Conservation (phyloP, 2,888 invertebrate genomes). For the Lacanobia wlatinum region DNA sequence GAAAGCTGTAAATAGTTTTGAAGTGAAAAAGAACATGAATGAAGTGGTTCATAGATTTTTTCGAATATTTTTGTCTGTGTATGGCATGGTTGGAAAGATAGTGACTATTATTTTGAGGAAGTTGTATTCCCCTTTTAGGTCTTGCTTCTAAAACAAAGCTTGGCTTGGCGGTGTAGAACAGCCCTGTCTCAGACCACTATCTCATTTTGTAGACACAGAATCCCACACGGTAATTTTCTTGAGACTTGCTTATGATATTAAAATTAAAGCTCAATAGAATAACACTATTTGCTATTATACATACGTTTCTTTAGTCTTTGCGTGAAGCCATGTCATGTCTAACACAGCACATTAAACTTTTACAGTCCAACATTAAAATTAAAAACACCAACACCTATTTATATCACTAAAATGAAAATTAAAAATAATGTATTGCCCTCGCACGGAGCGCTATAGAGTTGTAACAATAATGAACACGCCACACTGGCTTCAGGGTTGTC, state of each 20-base stretch:
- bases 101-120: too few species aligned
- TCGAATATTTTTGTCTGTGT: not conserved
- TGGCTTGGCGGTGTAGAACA: not conserved
- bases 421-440: conserved; percentile 16
- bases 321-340: not conserved
- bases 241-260: not conserved
- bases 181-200: not conserved
- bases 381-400: conserved; percentile 16
- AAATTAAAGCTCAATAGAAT: not conserved
- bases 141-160: not conserved
- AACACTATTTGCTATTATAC: not conserved
- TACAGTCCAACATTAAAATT: not conserved
- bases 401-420: conserved; percentile 11
- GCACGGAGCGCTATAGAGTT: conserved; percentile 33
- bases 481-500: conserved; percentile 49
- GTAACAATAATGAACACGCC: conserved; percentile 55
- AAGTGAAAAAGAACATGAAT: not conserved
- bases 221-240: not conserved
- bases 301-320: not conserved
- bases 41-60: conserved; percentile 12
- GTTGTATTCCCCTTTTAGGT: too few species aligned
- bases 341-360: not conserved
- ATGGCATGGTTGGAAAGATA: not conserved
- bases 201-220: not conserved
- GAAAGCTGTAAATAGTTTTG: not conserved